A percentile compares a stretch with the other conserved stretches of the same genome.
Conservation (phyloP, 2,797 vertebrate genomes). For the Sebastes iracundus region DNA sequence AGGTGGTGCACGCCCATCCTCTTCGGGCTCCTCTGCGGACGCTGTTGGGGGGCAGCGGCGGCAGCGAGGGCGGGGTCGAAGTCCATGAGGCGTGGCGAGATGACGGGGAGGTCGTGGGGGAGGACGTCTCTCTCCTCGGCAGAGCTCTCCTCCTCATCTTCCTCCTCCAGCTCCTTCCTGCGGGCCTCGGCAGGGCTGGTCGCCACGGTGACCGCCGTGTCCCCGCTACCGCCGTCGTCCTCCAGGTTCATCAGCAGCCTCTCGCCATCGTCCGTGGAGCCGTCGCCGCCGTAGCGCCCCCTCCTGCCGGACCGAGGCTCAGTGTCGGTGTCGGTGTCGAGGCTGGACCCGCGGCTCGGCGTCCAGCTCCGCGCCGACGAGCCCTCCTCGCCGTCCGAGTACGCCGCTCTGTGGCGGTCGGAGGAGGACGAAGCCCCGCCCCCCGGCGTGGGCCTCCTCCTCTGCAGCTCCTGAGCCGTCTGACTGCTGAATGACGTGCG, state of each 20-base stretch:
- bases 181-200: constrained; percentile 37
- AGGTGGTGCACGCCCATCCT: constrained; percentile 98
- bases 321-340: constrained; percentile 87
- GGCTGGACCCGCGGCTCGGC: constrained; percentile 86
- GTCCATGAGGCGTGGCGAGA: constrained; percentile 75
- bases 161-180: constrained; percentile 78
- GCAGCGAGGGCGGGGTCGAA: constrained; percentile 60
- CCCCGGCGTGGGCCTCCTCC: constrained; percentile 53
- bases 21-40: constrained; percentile 93
- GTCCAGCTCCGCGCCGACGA: constrained; percentile 88
- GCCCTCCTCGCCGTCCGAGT: constrained; percentile 89
- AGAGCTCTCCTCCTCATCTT: constrained; percentile 82
- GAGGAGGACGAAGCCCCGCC: constrained; percentile 27
- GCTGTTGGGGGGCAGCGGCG: constrained; percentile 36
- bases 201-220: constrained; percentile 65
- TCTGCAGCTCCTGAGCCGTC: constrained; percentile 84
- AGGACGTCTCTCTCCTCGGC: constrained; percentile 87
- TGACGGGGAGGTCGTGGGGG: constrained; percentile 75
- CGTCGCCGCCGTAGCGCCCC: constrained; percentile 77
- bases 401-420: constrained; percentile 63
- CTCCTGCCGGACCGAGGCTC: constrained; percentile 75
- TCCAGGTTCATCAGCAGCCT: constrained; percentile 80
- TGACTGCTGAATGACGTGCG: constrained; percentile 91
- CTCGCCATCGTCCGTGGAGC: constrained; percentile 83
- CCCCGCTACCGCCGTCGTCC: constrained; percentile 61